Conservation (phyloP, 2,113 vertebrate species). For the Poeciliopsis turrubarensis region DNA sequence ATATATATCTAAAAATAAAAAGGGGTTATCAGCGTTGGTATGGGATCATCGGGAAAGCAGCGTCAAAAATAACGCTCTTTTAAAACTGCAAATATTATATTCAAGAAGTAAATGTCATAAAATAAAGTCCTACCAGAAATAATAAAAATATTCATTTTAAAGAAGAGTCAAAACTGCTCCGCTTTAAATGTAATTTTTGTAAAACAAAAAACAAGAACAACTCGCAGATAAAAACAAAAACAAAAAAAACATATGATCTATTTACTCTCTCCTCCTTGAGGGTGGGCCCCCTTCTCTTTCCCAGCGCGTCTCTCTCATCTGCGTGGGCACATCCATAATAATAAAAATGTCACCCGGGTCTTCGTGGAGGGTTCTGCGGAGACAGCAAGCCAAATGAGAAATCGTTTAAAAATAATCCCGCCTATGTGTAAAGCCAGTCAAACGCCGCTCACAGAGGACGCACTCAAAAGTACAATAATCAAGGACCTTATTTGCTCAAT, state of each 20-base stretch:
- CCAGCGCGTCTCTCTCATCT: constrained; percentile 50
- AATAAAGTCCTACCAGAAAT: not conserved
- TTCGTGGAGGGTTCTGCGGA: constrained; percentile 63
- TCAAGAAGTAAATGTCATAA: not conserved
- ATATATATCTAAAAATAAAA: not conserved
- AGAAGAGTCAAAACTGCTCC: not conserved
- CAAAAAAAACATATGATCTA: not conserved
- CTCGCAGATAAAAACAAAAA: not conserved
- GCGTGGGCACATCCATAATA: constrained; percentile 74
- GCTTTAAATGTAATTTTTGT: not conserved
- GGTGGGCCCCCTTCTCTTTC: constrained; percentile 60
- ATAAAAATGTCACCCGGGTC: constrained; percentile 71
- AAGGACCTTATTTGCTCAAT: constrained; percentile 40
- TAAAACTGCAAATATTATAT: not conserved
- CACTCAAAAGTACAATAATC: constrained; percentile 20
- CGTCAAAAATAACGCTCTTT: not conserved
- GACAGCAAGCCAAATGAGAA: constrained; percentile 72
- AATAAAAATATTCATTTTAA: not conserved
- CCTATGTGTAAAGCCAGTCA: constrained; percentile 60
- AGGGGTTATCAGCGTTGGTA: constrained; percentile 3
- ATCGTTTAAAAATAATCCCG: constrained; percentile 62
- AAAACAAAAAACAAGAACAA: not conserved
- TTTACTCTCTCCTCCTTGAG: constrained; percentile 19
- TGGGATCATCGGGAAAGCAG: not conserved
- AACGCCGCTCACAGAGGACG: constrained; percentile 34